phyloP scores from a whole-genome alignment of 2,797 vertebrate genomes.

The Platyrinchus mystaceus region DNA sequence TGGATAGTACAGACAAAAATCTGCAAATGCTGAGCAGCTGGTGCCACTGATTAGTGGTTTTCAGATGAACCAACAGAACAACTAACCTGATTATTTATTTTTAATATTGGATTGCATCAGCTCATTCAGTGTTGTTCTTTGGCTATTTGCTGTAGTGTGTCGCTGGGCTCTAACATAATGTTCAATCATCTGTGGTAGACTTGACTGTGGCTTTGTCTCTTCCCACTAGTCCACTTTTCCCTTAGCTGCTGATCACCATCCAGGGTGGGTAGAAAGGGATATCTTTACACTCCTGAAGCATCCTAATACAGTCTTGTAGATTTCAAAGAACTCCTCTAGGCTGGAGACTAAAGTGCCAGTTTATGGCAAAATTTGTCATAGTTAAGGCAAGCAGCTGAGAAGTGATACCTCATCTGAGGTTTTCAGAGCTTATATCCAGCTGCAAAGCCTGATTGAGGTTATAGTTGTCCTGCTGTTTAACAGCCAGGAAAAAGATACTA shows the following conservation, averaged over 20 bases:
- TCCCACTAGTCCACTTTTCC: not conserved
- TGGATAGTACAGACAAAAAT: not conserved
- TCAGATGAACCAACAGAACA: not conserved
- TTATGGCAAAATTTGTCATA: not conserved
- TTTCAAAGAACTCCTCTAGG: not conserved
- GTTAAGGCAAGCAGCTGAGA: not conserved
- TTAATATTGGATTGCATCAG: not conserved
- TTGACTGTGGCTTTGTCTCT: not conserved
- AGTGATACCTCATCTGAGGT: not conserved
- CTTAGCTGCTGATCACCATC: not conserved
- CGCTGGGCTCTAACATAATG: not conserved
- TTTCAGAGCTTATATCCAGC: not conserved
- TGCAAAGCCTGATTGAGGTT: not conserved
- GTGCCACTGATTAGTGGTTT: not conserved
- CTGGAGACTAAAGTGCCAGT: not conserved
- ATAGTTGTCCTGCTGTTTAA: not conserved
- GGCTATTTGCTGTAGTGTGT: not conserved
- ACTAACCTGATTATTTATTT: not conserved
- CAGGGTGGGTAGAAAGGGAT: not conserved
- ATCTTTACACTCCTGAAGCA: not conserved
- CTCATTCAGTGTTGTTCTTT: not conserved
- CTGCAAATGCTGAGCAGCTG: not conserved
- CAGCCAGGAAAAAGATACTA: not conserved
- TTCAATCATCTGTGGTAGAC: not conserved
- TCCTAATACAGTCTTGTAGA: not conserved